Evolutionary conservation across 1,140 invertebrate genomes (phyloP).

Genomic region (Dreissena polymorpha): DNA sequence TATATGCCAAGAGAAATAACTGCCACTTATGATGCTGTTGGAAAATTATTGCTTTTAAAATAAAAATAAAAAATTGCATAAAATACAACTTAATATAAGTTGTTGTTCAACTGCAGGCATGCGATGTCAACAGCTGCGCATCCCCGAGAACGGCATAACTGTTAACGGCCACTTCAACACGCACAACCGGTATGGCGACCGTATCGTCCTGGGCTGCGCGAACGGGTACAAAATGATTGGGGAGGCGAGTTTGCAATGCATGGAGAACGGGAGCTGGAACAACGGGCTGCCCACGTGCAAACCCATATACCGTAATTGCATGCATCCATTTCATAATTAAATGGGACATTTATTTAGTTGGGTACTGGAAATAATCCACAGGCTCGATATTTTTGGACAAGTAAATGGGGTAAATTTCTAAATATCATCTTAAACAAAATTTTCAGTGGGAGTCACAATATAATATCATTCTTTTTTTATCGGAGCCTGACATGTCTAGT

Average conservation of each 20-base stretch:
- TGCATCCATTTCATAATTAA: not conserved
- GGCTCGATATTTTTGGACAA: no score
- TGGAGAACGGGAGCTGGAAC: constrained; percentile 72
- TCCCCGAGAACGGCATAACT: constrained; percentile 29
- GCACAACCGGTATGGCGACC: constrained; percentile 36
- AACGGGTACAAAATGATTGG: constrained; percentile 56
- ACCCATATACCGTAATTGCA: not conserved
- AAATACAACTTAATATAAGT: no score
- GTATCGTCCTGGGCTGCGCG: constrained; percentile 43
- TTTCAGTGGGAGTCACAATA: no score
- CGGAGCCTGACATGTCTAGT: no score
- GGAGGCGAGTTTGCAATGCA: constrained; percentile 37
- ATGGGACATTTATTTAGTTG: no score
- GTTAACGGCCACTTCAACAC: constrained; percentile 16
- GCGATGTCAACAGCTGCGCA: constrained; percentile 6
- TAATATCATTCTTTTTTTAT: no score
- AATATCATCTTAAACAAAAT: no score
- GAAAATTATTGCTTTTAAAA: no score
- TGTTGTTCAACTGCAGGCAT: constrained; percentile 4
- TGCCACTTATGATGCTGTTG: no score
- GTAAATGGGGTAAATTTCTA: not conserved
- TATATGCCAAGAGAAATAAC: no score
- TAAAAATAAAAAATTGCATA: no score
- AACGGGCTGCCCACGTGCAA: constrained; percentile 31
- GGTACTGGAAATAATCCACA: no score